Evolutionary conservation across 2,113 vertebrate genomes (phyloP).

Genomic region (Choloepus hoffmanni): DNA sequence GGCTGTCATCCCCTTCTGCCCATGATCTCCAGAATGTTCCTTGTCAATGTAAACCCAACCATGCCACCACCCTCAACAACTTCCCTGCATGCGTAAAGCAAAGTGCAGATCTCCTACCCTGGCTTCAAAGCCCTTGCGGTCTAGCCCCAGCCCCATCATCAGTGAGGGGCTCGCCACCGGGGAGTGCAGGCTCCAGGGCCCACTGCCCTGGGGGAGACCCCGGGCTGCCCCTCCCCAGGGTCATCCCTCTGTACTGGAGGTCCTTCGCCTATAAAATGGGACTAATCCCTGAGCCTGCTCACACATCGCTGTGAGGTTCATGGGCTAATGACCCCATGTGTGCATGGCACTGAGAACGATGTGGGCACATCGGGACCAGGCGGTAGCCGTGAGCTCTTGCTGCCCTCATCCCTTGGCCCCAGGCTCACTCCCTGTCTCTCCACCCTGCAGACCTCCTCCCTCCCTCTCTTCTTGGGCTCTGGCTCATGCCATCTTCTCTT

Average conservation of each 20-base stretch:
- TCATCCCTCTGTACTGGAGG: not conserved
- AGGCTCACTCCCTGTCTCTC: not conserved
- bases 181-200: too few relatives aligned
- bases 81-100: accelerated
- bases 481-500: not conserved
- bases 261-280: too few relatives aligned
- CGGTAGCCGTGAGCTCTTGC: accelerated
- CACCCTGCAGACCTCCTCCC: too few relatives aligned
- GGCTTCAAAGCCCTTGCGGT: not conserved
- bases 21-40: not conserved
- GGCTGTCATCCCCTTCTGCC: not conserved
- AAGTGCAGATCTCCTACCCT: accelerated
- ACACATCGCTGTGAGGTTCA: accelerated
- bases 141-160: accelerated
- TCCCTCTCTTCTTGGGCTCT: not conserved
- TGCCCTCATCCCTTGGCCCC: not conserved
- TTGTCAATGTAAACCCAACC: not conserved
- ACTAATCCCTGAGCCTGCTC: too few relatives aligned
- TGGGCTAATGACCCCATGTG: too few relatives aligned
- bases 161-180: accelerated
- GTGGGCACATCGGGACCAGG: too few relatives aligned
- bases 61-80: accelerated
- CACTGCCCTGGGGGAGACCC: accelerated
- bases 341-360: accelerated
- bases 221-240: too few relatives aligned